These are phyloP conservation scores for Enteromius anoplus DNA, from an alignment of 2,797 vertebrate species.

Conservation along the genomic window DNA sequence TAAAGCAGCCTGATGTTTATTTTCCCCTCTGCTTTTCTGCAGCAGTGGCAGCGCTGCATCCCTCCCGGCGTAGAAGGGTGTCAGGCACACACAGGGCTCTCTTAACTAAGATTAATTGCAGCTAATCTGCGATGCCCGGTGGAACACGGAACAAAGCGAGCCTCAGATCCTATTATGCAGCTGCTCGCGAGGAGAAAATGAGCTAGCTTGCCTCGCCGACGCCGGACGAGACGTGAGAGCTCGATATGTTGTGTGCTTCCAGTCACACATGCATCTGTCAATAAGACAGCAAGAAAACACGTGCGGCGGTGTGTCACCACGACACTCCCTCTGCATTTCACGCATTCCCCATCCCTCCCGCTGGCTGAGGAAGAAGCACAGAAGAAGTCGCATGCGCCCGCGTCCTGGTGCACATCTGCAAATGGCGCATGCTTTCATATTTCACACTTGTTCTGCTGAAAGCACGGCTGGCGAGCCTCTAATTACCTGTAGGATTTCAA, in stretches of 20 bases:
- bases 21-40: conserved; percentile 30
- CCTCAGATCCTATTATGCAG: conserved; percentile 48
- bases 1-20: conserved; percentile 43
- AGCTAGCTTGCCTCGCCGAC: conserved; percentile 43
- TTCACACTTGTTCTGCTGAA: conserved; percentile 49
- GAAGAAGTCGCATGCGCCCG: conserved; percentile 1
- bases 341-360: conserved; percentile 9
- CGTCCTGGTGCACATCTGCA: conserved; percentile 15
- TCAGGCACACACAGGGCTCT: conserved; percentile 66
- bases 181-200: conserved; percentile 50
- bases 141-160: conserved; percentile 66
- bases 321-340: conserved; percentile 28
- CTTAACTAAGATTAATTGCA: conserved; percentile 84
- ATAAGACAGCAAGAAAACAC: conserved; percentile 1
- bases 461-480: conserved; percentile 21
- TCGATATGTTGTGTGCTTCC: conserved; percentile 48
- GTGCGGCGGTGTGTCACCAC: not conserved
- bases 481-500: conserved; percentile 49
- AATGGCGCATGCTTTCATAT: conserved; percentile 48
- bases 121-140: conserved; percentile 78
- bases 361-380: not conserved
- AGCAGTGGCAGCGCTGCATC: not conserved
- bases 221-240: conserved; percentile 27
- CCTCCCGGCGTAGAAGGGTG: conserved; percentile 35
- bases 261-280: conserved; percentile 55